Percentiles rank a stretch among this genome's conserved stretches.
These are phyloP conservation scores for Falco naumanni DNA, from an alignment of 2,797 vertebrate genomes.

Conservation along the genomic window DNA sequence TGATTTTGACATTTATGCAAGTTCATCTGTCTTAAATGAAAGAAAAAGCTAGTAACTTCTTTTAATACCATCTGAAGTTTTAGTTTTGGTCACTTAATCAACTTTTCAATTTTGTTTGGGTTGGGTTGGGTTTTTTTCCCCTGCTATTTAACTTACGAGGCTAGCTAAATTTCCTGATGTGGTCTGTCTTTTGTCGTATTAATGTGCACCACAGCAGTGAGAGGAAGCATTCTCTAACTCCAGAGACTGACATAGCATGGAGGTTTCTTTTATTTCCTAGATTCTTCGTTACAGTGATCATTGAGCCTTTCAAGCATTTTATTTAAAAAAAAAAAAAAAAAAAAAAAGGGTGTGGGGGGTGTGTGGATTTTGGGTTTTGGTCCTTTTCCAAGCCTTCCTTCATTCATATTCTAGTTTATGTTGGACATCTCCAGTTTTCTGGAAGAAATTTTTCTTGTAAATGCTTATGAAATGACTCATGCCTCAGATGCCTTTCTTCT, in stretches of 20 bases:
- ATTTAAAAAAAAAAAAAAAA: neutral
- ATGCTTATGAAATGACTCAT: neutral
- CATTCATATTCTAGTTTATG: neutral
- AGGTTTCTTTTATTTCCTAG: neutral
- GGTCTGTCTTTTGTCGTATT: neutral
- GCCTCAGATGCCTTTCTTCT: neutral
- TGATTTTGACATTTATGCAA: neutral
- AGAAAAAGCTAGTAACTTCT: too few species aligned
- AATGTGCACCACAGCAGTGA: neutral
- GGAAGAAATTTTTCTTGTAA: neutral
- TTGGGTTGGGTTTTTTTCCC: rapidly evolving
- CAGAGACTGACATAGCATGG: neutral
- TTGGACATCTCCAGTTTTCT: neutral
- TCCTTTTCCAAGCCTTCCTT: neutral
- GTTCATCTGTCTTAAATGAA: neutral
- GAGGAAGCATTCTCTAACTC: neutral
- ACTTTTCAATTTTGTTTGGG: neutral
- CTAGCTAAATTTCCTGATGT: neutral
- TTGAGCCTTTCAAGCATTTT: neutral
- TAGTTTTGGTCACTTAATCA: neutral
- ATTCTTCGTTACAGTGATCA: neutral
- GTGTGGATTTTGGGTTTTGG: neutral
- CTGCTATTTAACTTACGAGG: neutral
- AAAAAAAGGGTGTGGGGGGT: too few species aligned
- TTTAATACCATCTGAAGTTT: neutral